These are phyloP conservation scores for Clanis bilineata DNA, from an alignment of 2,888 invertebrate genomes.

Conservation along the genomic window DNA sequence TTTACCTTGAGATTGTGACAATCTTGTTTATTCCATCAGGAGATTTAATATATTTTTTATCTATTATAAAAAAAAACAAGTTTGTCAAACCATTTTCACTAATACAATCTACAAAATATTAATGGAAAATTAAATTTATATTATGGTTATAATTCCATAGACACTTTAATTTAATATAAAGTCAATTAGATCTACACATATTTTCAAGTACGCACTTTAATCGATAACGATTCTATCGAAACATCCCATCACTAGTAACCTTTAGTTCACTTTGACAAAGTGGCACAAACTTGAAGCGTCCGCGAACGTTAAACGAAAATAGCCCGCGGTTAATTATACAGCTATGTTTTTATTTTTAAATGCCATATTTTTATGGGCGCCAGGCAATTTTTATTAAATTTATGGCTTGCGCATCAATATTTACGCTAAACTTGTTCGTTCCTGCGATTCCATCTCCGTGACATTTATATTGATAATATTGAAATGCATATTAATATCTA, in stretches of 20 bases:
- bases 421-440: neutral
- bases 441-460: neutral
- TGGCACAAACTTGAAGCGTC: neutral
- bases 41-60: too few species aligned
- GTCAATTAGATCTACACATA: neutral
- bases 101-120: too few species aligned
- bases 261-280: neutral
- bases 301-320: constrained; percentile 7
- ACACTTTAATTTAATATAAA: too few species aligned
- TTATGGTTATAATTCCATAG: too few species aligned
- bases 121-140: too few species aligned
- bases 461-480: neutral
- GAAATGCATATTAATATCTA: neutral
- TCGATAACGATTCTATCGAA: neutral
- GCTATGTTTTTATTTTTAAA: constrained; percentile 5
- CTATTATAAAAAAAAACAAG: too few species aligned
- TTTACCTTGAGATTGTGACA: neutral
- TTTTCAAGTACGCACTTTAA: neutral
- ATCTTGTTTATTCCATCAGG: too few species aligned
- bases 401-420: constrained; percentile 8
- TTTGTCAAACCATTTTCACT: too few species aligned
- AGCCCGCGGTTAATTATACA: constrained; percentile 1
- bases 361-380: constrained; percentile 9
- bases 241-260: neutral
- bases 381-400: constrained; percentile 8